These are phyloP conservation scores for Plumapathes pennacea DNA, from an alignment of 92 coral and sea anemone genomes.

Conservation along the genomic window DNA sequence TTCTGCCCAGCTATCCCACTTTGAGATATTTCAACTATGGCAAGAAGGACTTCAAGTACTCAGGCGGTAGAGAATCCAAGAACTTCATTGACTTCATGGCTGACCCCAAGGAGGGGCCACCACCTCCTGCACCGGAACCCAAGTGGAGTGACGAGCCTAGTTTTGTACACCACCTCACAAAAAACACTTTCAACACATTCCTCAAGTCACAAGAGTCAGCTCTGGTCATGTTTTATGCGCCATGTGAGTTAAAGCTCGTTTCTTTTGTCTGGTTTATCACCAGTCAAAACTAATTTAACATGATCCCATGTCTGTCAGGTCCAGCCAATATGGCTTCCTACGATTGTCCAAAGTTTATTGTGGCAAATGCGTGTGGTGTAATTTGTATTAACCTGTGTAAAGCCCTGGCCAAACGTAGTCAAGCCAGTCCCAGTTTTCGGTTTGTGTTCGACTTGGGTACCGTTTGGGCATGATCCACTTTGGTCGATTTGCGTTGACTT, in stretches of 20 bases:
- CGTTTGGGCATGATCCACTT: no score
- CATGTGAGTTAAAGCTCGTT: slow-evolving; percentile 82
- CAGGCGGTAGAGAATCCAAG: slow-evolving; percentile 81
- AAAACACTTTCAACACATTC: slow-evolving; percentile 72
- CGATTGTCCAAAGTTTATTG: no score
- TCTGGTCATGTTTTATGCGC: slow-evolving; percentile 98
- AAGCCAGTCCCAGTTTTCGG: no score
- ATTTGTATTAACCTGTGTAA: no score
- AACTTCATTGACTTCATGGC: slow-evolving; percentile 93
- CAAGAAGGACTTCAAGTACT: slow-evolving; percentile 89
- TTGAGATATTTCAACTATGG: slow-evolving; percentile 92
- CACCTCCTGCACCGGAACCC: slow-evolving; percentile 90
- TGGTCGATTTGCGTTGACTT: no score
- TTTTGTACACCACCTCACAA: slow-evolving; percentile 78
- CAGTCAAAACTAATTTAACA: not conserved
- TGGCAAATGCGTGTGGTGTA: no score
- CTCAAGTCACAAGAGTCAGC: slow-evolving; percentile 74
- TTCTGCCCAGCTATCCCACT: slow-evolving; percentile 93
- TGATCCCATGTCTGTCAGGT: not conserved
- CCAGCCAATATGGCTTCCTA: not conserved
- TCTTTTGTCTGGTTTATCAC: not conserved
- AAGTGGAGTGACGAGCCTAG: slow-evolving; percentile 91
- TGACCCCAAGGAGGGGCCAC: slow-evolving; percentile 90
- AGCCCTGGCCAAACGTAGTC: no score
- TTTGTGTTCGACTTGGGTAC: no score